A percentile compares a stretch with the other conserved stretches of the same genome.
Conservation (phyloP, 2,113 vertebrate species). For the Tichodroma muraria region DNA sequence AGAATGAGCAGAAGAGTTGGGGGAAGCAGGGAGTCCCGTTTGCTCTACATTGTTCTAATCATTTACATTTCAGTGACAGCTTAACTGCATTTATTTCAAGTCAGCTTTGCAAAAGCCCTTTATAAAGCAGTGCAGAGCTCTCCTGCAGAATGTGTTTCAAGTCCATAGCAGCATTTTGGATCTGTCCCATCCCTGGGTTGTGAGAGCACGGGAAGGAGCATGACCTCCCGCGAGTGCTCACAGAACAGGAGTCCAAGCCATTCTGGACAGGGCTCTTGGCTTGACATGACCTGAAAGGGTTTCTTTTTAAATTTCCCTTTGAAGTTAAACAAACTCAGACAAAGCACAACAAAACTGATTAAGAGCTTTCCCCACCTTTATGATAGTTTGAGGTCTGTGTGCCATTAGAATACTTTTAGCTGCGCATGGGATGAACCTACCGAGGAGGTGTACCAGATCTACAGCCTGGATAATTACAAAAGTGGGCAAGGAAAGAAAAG, state of each 20-base stretch:
- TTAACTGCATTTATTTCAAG: constrained; percentile 14
- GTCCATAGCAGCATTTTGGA: background rate
- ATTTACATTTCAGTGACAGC: constrained; percentile 13
- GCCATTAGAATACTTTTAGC: background rate
- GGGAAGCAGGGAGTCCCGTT: background rate
- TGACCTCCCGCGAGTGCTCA: background rate
- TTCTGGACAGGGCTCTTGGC: background rate
- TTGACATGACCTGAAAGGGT: background rate
- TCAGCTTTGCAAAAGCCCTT: constrained; percentile 6
- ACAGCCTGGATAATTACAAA: background rate
- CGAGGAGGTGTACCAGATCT: background rate
- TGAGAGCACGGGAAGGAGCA: rapidly evolving
- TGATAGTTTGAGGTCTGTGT: background rate
- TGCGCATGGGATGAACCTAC: background rate
- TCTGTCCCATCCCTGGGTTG: rapidly evolving
- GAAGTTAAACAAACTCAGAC: background rate
- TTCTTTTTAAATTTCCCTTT: background rate
- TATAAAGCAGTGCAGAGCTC: background rate
- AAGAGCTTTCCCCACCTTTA: background rate
- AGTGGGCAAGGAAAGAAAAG: background rate
- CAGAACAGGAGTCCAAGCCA: background rate
- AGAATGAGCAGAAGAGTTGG: background rate
- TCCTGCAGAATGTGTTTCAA: background rate
- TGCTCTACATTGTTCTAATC: background rate
- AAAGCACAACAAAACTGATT: background rate